Conservation (phyloP, 2,888 invertebrate species). For the Polylopha cassiicola region DNA sequence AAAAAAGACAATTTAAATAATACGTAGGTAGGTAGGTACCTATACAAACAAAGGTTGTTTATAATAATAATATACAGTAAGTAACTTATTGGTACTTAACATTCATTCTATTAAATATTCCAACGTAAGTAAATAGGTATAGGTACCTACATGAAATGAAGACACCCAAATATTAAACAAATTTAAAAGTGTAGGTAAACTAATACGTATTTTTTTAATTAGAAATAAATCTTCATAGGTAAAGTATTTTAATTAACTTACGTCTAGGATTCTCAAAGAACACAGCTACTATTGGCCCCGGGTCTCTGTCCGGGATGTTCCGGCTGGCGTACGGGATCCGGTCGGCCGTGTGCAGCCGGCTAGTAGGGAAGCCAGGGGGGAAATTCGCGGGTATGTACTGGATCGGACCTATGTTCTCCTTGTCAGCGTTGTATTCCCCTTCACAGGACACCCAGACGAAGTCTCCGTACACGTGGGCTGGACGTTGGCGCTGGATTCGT, state of each 20-base stretch:
- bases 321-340: constrained; percentile 51
- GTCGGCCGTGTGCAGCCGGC: constrained; percentile 61
- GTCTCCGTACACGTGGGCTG: constrained; percentile 65
- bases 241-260: constrained; percentile 32
- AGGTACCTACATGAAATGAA: no score
- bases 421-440: constrained; percentile 86
- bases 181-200: no score
- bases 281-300: constrained; percentile 57
- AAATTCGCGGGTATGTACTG: constrained; percentile 82
- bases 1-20: no score
- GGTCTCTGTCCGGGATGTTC: constrained; percentile 50
- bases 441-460: constrained; percentile 89
- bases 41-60: no score
- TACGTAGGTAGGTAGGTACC: no score
- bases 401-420: constrained; percentile 85
- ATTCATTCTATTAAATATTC: no score
- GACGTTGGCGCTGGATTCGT: constrained; percentile 42
- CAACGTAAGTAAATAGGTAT: no score
- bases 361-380: constrained; percentile 71
- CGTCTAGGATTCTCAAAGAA: constrained; percentile 64
- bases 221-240: no score
- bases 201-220: no score
- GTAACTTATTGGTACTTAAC: no score
- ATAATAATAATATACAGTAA: no score
- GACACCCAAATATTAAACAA: no score